Base-by-base conservation (phyloP, 2,797 vertebrate species). In the Anguilla obscura region DNA sequence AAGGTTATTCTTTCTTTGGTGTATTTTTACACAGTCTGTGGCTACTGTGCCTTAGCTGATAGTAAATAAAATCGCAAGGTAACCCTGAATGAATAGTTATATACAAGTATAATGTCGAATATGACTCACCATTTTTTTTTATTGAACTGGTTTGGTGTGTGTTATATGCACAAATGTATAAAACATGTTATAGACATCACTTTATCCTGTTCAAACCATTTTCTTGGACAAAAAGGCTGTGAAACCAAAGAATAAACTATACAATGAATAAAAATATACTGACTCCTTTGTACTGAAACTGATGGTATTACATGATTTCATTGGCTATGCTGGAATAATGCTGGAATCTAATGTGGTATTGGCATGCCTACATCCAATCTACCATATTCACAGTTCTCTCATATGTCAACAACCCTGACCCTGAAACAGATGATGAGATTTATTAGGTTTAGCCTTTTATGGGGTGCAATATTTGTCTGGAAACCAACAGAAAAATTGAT, bases 401-500 rank as follows among this genome's bases (percentile, higher is more conserved):
- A 89, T 87, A 66, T 90, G 88, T 88, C 89, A 91, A 90, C 85
- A 90, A 40, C 33, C 76, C 86, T 85, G 74, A 54, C 85, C 80
- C 86, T 50, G 74, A 86, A 88, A 88, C 84, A 88, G 74, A 89
- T 84, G 89, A 87, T 85, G 60, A 76, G 80, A 86, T 82, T 84
- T 88, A 89, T 89, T 86, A 87, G 85, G 84, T 85, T 89, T 36
- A 86, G 63, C 84, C 89, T 88, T 89, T 89, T 88, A 87, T 89
- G 76, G 74, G 87, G 85, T 80, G 87, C 86, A 87, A 90, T 87
- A 90, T 90, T 90, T 87, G 85, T 71, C 58, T n/a, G 63, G 92
- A 92, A 92, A 94, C 92, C 14, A 40, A 92, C 89, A 89, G 90
- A 91, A 93, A 94, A 92, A 93, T 90, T 92, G 92, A 92, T 93